Evolutionary conservation across 1,140 invertebrate genomes (phyloP), one percentile per base, ranked within the genome.

Genomic region (Helicorthomorpha holstii): DNA sequence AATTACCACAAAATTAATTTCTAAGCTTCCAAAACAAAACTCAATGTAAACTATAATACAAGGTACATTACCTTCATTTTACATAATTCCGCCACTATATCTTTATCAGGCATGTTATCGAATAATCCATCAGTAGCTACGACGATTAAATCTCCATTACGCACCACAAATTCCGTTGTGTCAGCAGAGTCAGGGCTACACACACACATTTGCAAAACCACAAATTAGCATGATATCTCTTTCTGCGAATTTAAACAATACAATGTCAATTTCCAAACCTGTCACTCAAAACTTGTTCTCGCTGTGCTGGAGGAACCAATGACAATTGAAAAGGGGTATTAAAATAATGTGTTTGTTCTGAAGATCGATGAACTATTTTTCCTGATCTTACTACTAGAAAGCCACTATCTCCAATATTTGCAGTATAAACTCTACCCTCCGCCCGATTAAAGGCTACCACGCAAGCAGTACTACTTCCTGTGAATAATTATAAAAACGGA

Each of bases 371-470:
- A 22, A 97, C 80, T 12, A 76, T 62, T 57, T 73, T 61, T 27
- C 71, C 74, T 52, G 81, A 75, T 19, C 93, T 74, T 41, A 96
- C 84, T 29, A 97, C 81, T 66, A 97, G 79, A 67, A 92, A 97
- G 16, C 93, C 94, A 63, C 90, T 95, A 69, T 98, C 94, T n/a
- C 94, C 94, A 56, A 98, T 89, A 71, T 98, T 98, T 12, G 93
- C 92, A 7, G 92, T 85, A 60, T 93, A 90, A 59, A 97, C 78
- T 53, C 81, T 83, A 61, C 80, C 82, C 53, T 86, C 90, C 62
- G 85, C 83, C 57, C 85, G 79, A 68, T 93, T 87, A 46, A 98
- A 69, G 47, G 95, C 81, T 57, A 98, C 81, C 27, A 98, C 84
- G 70, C 94, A 98, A 3, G 92, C 93, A 54, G 94, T 98, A 65